Base-by-base conservation (phyloP, 1,140 invertebrate genomes). In the Monomorium pharaonis region DNA sequence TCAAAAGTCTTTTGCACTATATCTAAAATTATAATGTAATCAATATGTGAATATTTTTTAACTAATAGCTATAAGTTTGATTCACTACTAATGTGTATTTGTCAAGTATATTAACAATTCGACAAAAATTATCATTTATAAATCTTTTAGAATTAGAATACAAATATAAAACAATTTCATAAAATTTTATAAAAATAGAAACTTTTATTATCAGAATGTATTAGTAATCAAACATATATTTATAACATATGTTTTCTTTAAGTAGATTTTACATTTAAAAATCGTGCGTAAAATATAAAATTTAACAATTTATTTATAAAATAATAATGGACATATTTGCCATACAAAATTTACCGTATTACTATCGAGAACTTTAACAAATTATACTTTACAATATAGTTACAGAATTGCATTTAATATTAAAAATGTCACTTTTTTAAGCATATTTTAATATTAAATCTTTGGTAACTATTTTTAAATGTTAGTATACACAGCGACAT, bases 1-100 rank as follows among this genome's bases (percentile, higher is more conserved):
- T 78, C 60, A 62, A 77, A n/a, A n/a, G n/a, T 47, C 6, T 44
- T 63, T 42, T 47, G 30, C 18, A 74, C 37, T 76, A 42, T 76
- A 21, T 27, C 37, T 47, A 76, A 47, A 27, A 60, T 21, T 47
- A 47, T 62, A 77, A 63, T 12, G 18, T 62, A 42, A 60, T 27
- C 4, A 47, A 47, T 63, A n/a, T 70, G 24, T 18, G 1, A 60
- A 44, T 16, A 58, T 60, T 76, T 60, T 42, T 76, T 44, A 24
- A 74, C 7, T 14, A 76, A 27, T 76, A 58, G 5, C n/a, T 14
- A 37, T 24, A 51, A 70, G 5, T 72, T 33, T 33, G 1, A 33
- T 51, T 24, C 10, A 58, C 33, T 58, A 56, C 6, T 21, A 2
- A 27, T 44, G 18, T n/a, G n/a, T n/a, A n/a, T n/a, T 60, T 16